Conservation (phyloP, 2,797 vertebrate genomes). For the Oreochromis grahami region DNA sequence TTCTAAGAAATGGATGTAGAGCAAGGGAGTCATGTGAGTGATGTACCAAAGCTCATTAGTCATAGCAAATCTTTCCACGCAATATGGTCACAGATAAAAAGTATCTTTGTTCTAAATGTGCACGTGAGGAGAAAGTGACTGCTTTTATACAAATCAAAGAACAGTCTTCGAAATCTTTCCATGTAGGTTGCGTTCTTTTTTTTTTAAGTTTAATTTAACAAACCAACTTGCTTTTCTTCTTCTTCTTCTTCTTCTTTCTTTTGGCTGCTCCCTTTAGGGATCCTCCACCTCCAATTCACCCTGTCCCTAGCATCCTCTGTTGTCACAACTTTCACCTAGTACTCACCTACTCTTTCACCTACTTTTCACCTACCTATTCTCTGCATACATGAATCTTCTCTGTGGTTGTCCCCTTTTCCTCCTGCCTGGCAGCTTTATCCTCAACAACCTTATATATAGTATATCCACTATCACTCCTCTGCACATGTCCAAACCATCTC, state of each 20-base stretch:
- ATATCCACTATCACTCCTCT: neutral
- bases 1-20: conserved; percentile 34
- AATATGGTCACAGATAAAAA: conserved; percentile 8
- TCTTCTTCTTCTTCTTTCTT: neutral
- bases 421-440: neutral
- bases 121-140: neutral
- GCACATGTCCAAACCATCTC: neutral
- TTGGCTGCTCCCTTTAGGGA: neutral
- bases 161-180: neutral
- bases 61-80: conserved; percentile 18
- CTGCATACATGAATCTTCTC: neutral
- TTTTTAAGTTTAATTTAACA: neutral
- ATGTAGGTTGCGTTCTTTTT: neutral
- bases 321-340: neutral
- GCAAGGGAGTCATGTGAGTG: conserved; percentile 14
- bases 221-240: neutral
- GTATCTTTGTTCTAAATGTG: neutral
- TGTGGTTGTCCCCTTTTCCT: neutral
- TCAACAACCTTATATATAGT: neutral
- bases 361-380: too few relatives aligned
- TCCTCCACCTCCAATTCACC: neutral
- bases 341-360: neutral
- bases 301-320: neutral
- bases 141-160: neutral
- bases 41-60: conserved; percentile 25